Conservation (phyloP, 2,113 vertebrate genomes). For the Calidris pugnax region DNA sequence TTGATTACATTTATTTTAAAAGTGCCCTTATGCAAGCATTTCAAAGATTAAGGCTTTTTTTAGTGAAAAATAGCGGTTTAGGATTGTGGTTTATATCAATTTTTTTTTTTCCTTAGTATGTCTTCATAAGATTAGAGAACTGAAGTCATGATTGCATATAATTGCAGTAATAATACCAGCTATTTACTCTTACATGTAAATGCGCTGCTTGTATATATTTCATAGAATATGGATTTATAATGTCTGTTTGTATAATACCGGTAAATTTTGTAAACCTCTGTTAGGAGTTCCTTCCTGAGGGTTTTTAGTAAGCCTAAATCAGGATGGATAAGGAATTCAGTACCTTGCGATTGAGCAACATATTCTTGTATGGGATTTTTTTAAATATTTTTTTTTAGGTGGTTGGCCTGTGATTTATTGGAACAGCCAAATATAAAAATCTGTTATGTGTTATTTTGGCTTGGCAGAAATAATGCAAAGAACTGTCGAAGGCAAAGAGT, state of each 20-base stretch:
- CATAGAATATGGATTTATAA: not conserved
- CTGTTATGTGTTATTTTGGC: slow-evolving; percentile 45
- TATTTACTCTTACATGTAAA: not conserved
- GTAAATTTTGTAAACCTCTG: not conserved
- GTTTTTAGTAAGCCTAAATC: not conserved
- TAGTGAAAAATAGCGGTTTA: not conserved
- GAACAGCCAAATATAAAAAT: not conserved
- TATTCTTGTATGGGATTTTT: not conserved
- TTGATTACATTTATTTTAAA: not conserved
- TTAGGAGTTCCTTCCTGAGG: not conserved
- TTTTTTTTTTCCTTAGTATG: not conserved
- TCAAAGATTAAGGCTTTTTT: not conserved
- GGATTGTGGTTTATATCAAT: not conserved
- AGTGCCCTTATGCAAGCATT: not conserved
- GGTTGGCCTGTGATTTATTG: not conserved
- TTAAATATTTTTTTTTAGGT: not conserved
- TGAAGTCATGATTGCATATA: not conserved
- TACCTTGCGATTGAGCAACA: not conserved
- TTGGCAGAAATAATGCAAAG: slow-evolving; percentile 49
- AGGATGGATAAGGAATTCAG: not conserved
- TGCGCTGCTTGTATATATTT: not conserved
- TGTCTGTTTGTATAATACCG: not conserved
- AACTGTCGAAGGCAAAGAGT: slow-evolving; percentile 34
- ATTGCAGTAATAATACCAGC: not conserved
- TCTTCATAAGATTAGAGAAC: not conserved